Conservation (phyloP, 2,888 invertebrate genomes). For the Agonopterix arenella region DNA sequence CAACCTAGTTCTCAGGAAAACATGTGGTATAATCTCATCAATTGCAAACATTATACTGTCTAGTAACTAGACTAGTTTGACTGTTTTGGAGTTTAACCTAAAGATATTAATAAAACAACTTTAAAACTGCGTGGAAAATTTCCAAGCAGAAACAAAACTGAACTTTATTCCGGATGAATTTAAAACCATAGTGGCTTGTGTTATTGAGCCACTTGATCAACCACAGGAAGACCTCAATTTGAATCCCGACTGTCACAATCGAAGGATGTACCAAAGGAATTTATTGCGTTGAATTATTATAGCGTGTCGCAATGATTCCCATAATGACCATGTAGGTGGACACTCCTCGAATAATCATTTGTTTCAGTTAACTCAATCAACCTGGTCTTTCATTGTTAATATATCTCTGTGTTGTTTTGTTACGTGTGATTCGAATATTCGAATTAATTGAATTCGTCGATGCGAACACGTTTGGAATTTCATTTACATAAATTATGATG, state of each 20-base stretch:
- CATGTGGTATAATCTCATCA: constrained; percentile 33
- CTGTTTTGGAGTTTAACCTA: too few species aligned
- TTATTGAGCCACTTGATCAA: constrained; percentile 17
- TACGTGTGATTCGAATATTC: constrained; percentile 14
- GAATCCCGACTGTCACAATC: constrained; percentile 44
- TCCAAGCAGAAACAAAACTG: too few species aligned
- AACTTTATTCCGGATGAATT: neutral
- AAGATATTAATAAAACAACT: too few species aligned
- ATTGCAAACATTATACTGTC: constrained; percentile 2
- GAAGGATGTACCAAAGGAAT: constrained; percentile 62
- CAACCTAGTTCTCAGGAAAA: constrained; percentile 20
- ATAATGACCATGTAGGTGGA: constrained; percentile 53
- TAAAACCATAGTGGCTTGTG: neutral
- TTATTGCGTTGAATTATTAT: constrained; percentile 39
- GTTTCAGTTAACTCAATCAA: constrained; percentile 31
- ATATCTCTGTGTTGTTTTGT: constrained; percentile 3
- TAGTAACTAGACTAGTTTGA: too few species aligned
- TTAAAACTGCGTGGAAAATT: too few species aligned
- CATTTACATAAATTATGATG: neutral
- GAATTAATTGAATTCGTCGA: constrained; percentile 2
- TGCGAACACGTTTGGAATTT: constrained; percentile 5
- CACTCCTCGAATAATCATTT: constrained; percentile 52
- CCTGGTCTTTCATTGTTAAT: constrained; percentile 38
- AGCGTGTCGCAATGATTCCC: constrained; percentile 30
- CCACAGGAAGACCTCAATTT: constrained; percentile 55